Conservation (phyloP, 2,888 invertebrate genomes). For the Chouioia cunea region DNA sequence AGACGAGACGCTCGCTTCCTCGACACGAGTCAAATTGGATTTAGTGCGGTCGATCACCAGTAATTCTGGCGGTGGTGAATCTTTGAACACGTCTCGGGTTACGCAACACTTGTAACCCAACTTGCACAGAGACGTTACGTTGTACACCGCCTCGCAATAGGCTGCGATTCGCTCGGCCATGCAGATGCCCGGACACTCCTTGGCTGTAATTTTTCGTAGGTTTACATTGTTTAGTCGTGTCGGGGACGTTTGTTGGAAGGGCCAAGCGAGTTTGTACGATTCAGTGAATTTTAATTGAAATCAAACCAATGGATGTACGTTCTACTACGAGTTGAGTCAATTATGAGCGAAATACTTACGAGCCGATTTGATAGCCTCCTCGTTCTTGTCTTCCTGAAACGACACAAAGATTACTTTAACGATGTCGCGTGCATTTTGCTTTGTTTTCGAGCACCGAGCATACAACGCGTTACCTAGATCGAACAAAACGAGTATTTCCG, state of each 20-base stretch:
- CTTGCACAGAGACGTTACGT: slow-evolving; percentile 80
- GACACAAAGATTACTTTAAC: background rate
- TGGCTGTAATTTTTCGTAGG: slow-evolving; percentile 67
- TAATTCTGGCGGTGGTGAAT: slow-evolving; percentile 79
- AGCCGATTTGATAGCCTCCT: slow-evolving; percentile 72
- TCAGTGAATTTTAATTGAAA: too few relatives aligned
- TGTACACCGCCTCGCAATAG: slow-evolving; percentile 88
- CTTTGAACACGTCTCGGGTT: slow-evolving; percentile 79
- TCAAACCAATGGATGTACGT: too few relatives aligned
- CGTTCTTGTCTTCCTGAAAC: slow-evolving; percentile 54
- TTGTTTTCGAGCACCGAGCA: too few relatives aligned
- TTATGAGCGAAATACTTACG: slow-evolving; percentile 68
- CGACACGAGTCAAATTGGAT: slow-evolving; percentile 59
- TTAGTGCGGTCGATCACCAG: slow-evolving; percentile 77
- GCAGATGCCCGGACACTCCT: slow-evolving; percentile 83
- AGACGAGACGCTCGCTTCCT: slow-evolving; percentile 45
- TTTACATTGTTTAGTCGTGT: slow-evolving; percentile 30
- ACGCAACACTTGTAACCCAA: slow-evolving; percentile 86
- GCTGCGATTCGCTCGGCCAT: slow-evolving; percentile 84
- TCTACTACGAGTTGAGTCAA: too few relatives aligned
- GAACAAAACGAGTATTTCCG: slow-evolving; percentile 7
- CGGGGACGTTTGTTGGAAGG: too few relatives aligned
- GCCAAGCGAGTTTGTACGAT: too few relatives aligned
- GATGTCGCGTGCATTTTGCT: too few relatives aligned
- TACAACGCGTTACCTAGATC: background rate